Evolutionary conservation across 1,140 invertebrate species (phyloP).

Genomic region (Lepidurus couesii): DNA sequence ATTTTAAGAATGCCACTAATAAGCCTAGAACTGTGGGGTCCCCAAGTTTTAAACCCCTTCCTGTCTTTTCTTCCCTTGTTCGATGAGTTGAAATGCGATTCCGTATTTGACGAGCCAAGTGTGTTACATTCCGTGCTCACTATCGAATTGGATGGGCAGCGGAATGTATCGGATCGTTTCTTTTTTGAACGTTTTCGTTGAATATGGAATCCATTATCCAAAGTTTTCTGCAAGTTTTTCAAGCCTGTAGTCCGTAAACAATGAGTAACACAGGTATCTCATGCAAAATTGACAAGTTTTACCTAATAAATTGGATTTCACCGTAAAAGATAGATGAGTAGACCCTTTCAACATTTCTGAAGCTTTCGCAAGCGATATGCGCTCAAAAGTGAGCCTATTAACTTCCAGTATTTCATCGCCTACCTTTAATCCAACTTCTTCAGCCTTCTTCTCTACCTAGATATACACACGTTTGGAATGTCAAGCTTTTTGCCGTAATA

Average conservation of each 20-base stretch:
- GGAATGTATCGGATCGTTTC: not conserved
- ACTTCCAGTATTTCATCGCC: conserved; percentile 97
- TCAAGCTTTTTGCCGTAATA: conserved; percentile 2
- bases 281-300: conserved; percentile 78
- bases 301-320: conserved; percentile 88
- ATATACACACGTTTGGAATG: conserved; percentile 24
- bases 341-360: conserved; percentile 86
- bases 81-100: conserved; percentile 77
- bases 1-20: not conserved
- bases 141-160: not conserved
- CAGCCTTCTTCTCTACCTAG: conserved; percentile 81
- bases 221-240: not conserved
- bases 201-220: not conserved
- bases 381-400: conserved; percentile 91
- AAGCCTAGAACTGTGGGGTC: conserved; percentile 50
- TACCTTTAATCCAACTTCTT: conserved; percentile 88
- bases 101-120: conserved; percentile 53
- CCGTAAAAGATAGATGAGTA: conserved; percentile 91
- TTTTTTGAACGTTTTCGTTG: not conserved
- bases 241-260: not conserved
- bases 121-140: not conserved
- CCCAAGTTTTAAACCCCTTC: conserved; percentile 69
- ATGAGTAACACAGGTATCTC: conserved; percentile 62
- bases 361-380: conserved; percentile 80
- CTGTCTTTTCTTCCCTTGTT: conserved; percentile 40